Conservation (phyloP, 2,113 vertebrate species). For the Phrynosoma platyrhinos region DNA sequence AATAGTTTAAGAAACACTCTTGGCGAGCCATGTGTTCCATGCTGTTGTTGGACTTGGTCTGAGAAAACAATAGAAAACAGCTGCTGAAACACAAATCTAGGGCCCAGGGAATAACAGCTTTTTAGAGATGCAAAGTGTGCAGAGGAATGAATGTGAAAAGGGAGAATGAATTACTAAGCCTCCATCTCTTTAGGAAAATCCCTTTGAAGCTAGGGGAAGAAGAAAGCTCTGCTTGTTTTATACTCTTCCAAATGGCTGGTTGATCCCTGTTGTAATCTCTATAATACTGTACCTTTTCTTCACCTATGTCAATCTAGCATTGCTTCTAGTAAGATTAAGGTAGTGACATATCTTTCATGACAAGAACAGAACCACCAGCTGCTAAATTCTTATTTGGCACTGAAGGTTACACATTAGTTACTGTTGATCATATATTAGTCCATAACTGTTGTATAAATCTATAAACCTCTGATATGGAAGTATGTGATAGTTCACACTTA, state of each 20-base stretch:
- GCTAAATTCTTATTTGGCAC: too few species aligned
- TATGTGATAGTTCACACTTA: too few species aligned
- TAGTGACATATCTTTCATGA: background rate
- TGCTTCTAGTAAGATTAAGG: background rate
- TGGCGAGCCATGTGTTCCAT: conserved; percentile 65
- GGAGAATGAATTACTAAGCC: conserved; percentile 67
- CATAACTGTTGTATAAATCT: too few species aligned
- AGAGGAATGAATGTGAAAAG: conserved; percentile 58
- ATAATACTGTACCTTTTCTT: background rate
- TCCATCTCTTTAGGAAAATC: conserved; percentile 54
- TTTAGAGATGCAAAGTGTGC: conserved; percentile 58
- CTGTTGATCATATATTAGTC: too few species aligned
- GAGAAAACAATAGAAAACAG: conserved; percentile 74
- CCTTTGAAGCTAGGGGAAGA: conserved; percentile 25
- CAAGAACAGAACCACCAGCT: background rate
- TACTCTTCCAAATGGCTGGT: background rate
- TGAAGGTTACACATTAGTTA: too few species aligned
- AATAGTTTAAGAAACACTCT: conserved; percentile 66
- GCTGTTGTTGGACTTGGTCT: conserved; percentile 67
- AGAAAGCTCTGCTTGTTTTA: conserved; percentile 36
- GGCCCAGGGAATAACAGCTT: conserved; percentile 52
- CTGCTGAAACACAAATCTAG: conserved; percentile 69
- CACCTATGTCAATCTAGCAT: background rate
- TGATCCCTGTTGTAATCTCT: background rate
- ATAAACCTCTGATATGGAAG: too few species aligned